phyloP scores from a whole-genome alignment of 92 coral and sea anemone species.

The Blastomussa wellsi region DNA sequence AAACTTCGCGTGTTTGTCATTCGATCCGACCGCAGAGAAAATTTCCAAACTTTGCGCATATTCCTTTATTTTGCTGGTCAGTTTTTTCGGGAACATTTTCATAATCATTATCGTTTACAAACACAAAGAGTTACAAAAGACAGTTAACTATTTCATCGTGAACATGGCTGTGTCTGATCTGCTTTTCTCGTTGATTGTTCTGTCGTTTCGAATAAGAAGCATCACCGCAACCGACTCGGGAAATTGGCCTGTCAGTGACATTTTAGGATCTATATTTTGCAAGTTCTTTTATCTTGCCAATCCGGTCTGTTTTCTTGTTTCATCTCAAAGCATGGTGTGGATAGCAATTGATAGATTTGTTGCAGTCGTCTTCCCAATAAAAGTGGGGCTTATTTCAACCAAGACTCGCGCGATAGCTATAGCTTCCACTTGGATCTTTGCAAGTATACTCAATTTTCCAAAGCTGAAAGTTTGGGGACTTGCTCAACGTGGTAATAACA shows the following conservation, averaged over 20 bases:
- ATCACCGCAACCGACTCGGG: background rate
- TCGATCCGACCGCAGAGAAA: background rate
- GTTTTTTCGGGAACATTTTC: background rate
- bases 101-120: background rate
- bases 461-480: background rate
- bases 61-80: background rate
- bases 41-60: background rate
- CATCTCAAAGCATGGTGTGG: slow-evolving; percentile 20
- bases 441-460: background rate
- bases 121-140: slow-evolving; percentile 8
- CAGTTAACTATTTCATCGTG: slow-evolving; percentile 10
- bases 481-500: background rate
- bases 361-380: slow-evolving; percentile 8
- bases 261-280: background rate
- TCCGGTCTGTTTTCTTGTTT: background rate
- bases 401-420: slow-evolving; percentile 4
- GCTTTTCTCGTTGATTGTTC: background rate
- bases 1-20: background rate
- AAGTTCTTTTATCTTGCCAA: background rate
- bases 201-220: background rate
- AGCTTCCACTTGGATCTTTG: slow-evolving; percentile 3
- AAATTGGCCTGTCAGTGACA: background rate
- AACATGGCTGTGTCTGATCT: slow-evolving; percentile 14
- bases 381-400: slow-evolving; percentile 2
- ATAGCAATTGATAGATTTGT: slow-evolving; percentile 21